Percentiles rank a stretch among this genome's conserved stretches.
These are phyloP conservation scores for Pteronura brasiliensis DNA, from an alignment of 2,113 vertebrate species.

Conservation along the genomic window DNA sequence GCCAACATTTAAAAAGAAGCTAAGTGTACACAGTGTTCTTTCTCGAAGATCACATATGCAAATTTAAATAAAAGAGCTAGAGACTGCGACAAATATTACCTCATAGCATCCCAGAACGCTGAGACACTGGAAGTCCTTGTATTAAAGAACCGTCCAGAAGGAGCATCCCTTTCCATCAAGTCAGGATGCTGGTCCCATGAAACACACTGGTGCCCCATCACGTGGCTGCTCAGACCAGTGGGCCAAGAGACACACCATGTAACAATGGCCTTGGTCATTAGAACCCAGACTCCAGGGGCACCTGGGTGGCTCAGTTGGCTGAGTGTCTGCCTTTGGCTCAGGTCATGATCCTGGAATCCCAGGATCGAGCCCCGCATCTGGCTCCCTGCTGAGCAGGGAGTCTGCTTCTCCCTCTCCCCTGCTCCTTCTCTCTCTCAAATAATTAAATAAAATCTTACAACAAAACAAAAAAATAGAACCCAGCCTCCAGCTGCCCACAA, in stretches of 20 bases:
- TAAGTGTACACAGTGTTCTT: background rate
- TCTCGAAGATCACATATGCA: background rate
- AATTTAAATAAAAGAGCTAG: background rate
- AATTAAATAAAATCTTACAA: too few species aligned
- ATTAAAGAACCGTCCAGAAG: background rate
- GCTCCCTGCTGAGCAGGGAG: too few species aligned
- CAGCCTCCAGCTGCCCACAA: background rate
- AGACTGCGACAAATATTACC: background rate
- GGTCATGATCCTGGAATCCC: too few species aligned
- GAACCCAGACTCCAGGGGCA: background rate
- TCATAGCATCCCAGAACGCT: background rate
- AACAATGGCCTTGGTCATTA: background rate
- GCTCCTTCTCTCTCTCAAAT: too few species aligned
- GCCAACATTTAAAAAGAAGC: conserved; percentile 16
- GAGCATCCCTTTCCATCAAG: background rate
- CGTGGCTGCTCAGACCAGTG: background rate
- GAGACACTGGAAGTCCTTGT: background rate
- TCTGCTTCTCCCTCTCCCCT: too few species aligned
- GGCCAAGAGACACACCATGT: background rate
- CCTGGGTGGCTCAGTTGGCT: too few species aligned
- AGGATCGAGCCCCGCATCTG: too few species aligned
- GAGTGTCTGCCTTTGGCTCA: too few species aligned
- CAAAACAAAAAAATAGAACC: background rate
- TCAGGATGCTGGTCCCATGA: background rate
- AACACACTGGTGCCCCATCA: background rate